Evolutionary conservation across 2,113 vertebrate genomes (phyloP).

Genomic region (Pygathrix nemaeus): DNA sequence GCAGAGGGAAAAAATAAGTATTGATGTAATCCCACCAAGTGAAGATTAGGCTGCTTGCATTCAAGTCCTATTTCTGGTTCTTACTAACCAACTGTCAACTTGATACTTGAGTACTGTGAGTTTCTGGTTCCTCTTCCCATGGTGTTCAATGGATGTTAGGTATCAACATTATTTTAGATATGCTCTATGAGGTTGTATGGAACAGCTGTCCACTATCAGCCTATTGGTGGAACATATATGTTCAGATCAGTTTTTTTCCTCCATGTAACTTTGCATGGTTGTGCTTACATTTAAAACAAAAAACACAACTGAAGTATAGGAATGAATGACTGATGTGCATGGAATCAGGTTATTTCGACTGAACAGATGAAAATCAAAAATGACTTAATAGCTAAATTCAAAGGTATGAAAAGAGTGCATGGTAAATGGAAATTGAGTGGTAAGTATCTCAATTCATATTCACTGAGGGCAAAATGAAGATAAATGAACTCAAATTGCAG

Average conservation of each 20-base stretch:
- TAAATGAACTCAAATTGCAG: neutral
- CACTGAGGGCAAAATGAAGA: neutral
- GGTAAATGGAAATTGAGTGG: neutral
- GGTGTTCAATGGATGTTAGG: neutral
- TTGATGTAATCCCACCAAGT: neutral
- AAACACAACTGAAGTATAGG: neutral
- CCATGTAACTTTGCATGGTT: neutral
- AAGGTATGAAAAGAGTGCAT: neutral
- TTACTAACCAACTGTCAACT: neutral
- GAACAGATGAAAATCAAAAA: neutral
- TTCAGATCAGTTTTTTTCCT: neutral
- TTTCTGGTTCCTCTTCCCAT: neutral
- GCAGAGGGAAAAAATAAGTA: neutral
- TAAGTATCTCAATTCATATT: neutral
- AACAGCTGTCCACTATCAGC: neutral
- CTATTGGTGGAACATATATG: neutral
- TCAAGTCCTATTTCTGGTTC: neutral
- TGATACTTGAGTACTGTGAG: rapidly evolving
- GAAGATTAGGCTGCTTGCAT: neutral
- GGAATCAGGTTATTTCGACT: neutral
- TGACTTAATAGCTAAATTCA: neutral
- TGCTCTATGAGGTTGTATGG: neutral
- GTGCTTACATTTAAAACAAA: neutral
- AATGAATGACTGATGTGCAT: neutral
- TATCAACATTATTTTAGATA: neutral